Evolutionary conservation across 2,797 vertebrate genomes (phyloP), one percentile per base, ranked within the genome.

Genomic region (Leptodactylus fallax): DNA sequence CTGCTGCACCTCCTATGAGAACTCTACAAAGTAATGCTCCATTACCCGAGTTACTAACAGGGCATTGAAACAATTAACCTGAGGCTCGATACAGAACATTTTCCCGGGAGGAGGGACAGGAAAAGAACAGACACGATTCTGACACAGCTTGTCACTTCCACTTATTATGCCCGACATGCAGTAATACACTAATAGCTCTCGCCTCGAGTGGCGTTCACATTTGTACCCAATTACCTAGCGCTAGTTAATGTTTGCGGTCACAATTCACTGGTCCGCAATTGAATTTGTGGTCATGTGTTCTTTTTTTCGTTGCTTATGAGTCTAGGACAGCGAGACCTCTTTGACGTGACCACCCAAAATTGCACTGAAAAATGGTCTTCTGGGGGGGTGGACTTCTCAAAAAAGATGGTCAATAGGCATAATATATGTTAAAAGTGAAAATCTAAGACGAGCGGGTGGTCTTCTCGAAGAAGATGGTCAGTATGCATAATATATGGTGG

Each of bases 121-220:
- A 25, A 9, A 36, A 79, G 11, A 53, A 13, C 72, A 12, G 47
- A 51, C 72, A 76, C 72, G 47, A 76, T 13, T 53, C 47, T 23
- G 72, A 76, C 23, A 6, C 47, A 23, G 49, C 72, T 16, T 19
- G 55, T 80, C 78, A 80, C 78, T 80, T 60, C 79, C 58, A 81
- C 36, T 61, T 65, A 81, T 65, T 47, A 36, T 6, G 16, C 17
- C 25, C 13, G 27, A 61, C 79, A 13, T 63, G 11, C 56, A 45
- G 21, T 49, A 19, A 80, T 80, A 61, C 25, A 13, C 77, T 36
- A n/a, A 63, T 63, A 49, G 58, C 21, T 25, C 36, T 81, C 6
- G 6, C 16, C 60, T 81, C 12, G 11, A 23, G 49, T 3, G n/a
- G 21, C 49, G 19, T 23, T 76, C 21, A 63, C 79, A 81, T 81